Conservation (phyloP, 2,888 invertebrate genomes). For the Caradrina clavipalpis region DNA sequence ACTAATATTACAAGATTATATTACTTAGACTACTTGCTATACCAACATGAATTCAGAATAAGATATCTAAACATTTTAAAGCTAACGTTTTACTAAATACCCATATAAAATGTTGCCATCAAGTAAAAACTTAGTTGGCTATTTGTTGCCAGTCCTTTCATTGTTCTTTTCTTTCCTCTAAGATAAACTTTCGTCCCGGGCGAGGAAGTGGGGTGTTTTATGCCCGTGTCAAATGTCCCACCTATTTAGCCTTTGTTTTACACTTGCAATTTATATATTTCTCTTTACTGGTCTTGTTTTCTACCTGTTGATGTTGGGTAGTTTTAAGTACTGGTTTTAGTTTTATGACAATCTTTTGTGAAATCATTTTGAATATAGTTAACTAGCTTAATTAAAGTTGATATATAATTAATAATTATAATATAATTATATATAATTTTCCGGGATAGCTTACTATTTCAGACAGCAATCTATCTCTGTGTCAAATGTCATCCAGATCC, state of each 20-base stretch:
- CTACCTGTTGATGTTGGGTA: conserved; percentile 57
- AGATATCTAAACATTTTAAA: conserved; percentile 6
- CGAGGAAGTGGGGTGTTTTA: conserved; percentile 72
- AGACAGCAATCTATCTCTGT: no score
- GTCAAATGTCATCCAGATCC: no score
- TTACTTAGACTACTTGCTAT: no score
- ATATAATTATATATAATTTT: no score
- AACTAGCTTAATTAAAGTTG: no score
- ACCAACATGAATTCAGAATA: conserved; percentile 3
- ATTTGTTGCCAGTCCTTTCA: conserved; percentile 65
- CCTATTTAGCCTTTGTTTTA: conserved; percentile 65
- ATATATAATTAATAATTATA: no score
- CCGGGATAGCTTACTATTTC: no score
- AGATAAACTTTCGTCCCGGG: conserved; percentile 69
- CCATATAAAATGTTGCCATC: conserved; percentile 55
- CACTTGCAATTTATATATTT: conserved; percentile 49
- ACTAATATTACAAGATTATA: no score
- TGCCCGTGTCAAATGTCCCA: conserved; percentile 75
- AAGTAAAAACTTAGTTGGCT: conserved; percentile 61
- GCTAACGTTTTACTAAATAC: conserved; percentile 40
- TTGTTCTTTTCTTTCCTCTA: conserved; percentile 67
- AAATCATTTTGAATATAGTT: neutral
- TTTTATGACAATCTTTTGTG: neutral
- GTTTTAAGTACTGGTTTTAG: conserved; percentile 17
- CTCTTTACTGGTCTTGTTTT: conserved; percentile 26